Evolutionary conservation across 2,888 invertebrate species (phyloP), one percentile per base, ranked within the genome.

Genomic region (Cerceris rybyensis): DNA sequence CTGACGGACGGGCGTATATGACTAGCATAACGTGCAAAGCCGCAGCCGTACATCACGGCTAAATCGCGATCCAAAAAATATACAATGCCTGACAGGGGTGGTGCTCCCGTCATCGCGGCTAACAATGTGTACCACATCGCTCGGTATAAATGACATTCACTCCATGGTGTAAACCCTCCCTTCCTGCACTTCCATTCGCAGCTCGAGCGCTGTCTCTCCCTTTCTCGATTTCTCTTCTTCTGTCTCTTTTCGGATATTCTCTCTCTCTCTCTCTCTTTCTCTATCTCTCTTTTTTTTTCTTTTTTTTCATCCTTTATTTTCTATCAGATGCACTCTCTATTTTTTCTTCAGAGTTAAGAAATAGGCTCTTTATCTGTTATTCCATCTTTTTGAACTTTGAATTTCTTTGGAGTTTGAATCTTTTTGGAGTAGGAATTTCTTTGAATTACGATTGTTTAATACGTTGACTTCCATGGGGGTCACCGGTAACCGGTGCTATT

Each of bases 21-120:
- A 84, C 81, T 78, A 82, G 81, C 83, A 80, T 88, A 88, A 87
- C 87, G 85, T 69, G 85, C 63, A 84, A 86, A 85, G 87, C 85
- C 85, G 78, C 86, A 86, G 82, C 87, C 88, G 88, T 91, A 91
- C 89, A 91, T 91, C 91, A 91, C 88, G 86, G 86, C 90, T 91
- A 90, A 89, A 91, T 91, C 89, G 90, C 90, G 91, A 91, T 91
- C 91, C 90, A 91, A 92, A 92, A 91, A 91, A 91, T 91, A 91
- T 91, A 91, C 91, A 91, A 91, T 89, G 84, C 82, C 88, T 88
- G 90, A 91, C 90, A 90, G 88, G 87, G 86, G 84, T 85, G 86
- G 82, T 81, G 83, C 79, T 82, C 83, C 82, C 84, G 84, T 86
- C 88, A 85, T 84, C 85, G 74, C 70, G 85, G 86, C 87, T 88